A percentile compares a stretch with the other conserved stretches of the same genome.
Evolutionary conservation across 2,888 invertebrate genomes (phyloP).

Genomic region (Himalopsyche anomala): DNA sequence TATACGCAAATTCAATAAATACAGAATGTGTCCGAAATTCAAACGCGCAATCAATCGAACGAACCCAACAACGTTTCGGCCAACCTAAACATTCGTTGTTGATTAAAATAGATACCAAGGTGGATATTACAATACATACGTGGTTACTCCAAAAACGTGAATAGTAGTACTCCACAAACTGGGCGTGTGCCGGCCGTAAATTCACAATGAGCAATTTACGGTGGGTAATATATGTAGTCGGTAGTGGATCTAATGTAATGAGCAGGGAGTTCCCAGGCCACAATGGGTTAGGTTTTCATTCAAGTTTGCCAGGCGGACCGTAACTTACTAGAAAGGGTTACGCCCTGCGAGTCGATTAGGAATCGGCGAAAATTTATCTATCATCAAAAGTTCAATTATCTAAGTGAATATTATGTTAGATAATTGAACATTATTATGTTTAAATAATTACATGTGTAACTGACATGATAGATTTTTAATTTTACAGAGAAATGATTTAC

Average conservation of each 20-base stretch:
- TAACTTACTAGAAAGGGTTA: background rate
- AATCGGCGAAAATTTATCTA: background rate
- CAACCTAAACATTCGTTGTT: background rate
- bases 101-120: background rate
- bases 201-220: constrained; percentile 26
- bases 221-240: constrained; percentile 6
- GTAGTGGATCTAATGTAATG: constrained; percentile 10
- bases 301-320: constrained; percentile 26
- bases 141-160: background rate
- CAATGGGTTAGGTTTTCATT: constrained; percentile 26
- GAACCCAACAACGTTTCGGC: background rate
- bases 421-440: too few relatives aligned
- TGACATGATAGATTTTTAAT: too few relatives aligned
- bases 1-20: background rate
- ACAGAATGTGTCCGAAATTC: background rate
- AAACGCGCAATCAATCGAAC: constrained; percentile 6
- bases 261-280: constrained; percentile 25
- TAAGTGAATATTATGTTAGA: background rate
- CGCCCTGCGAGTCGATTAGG: constrained; percentile 5
- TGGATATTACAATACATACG: background rate
- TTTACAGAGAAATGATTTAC: too few relatives aligned
- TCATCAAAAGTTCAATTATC: background rate
- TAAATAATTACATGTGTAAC: too few relatives aligned
- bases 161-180: background rate
- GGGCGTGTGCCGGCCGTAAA: background rate